Conservation (phyloP, 2,888 invertebrate genomes). For the Bombyx huttoni region DNA sequence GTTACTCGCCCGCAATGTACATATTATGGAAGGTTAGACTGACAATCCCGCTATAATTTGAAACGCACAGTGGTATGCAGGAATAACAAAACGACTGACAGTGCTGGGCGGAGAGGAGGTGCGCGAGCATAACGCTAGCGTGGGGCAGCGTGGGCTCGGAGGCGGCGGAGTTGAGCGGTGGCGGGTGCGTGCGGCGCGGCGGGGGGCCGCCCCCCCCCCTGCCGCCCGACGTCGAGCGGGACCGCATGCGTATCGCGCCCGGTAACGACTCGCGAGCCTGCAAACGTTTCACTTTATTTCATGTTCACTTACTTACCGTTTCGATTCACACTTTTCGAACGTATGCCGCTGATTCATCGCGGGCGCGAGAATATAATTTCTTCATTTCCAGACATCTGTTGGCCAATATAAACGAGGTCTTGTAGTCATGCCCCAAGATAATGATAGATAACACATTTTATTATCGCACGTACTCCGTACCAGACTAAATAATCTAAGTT, state of each 20-base stretch:
- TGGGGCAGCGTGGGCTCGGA: conserved; percentile 83
- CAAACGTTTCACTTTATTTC: conserved; percentile 21
- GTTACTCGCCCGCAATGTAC: too few species aligned
- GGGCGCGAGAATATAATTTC: conserved; percentile 27
- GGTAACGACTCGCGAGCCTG: conserved; percentile 43
- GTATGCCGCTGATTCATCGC: conserved; percentile 21
- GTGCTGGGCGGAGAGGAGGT: conserved; percentile 79
- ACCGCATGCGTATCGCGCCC: conserved; percentile 41
- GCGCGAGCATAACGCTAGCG: conserved; percentile 85
- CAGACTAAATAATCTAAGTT: background rate
- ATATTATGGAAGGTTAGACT: background rate
- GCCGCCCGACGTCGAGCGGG: conserved; percentile 49
- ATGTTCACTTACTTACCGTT: conserved; percentile 24
- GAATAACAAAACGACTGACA: conserved; percentile 60
- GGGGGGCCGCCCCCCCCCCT: conserved; percentile 65
- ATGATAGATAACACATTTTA: conserved; percentile 11
- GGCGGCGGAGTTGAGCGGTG: conserved; percentile 79
- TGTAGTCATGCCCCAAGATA: conserved; percentile 21
- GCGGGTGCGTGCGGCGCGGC: conserved; percentile 51
- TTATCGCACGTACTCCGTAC: background rate
- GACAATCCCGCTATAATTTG: background rate
- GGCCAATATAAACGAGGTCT: conserved; percentile 31
- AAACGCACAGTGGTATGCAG: background rate
- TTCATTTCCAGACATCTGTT: conserved; percentile 32
- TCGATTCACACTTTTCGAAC: conserved; percentile 15